Evolutionary conservation across 1,140 invertebrate species (phyloP), one percentile per base, ranked within the genome.

Genomic region (Goniozus legneri): DNA sequence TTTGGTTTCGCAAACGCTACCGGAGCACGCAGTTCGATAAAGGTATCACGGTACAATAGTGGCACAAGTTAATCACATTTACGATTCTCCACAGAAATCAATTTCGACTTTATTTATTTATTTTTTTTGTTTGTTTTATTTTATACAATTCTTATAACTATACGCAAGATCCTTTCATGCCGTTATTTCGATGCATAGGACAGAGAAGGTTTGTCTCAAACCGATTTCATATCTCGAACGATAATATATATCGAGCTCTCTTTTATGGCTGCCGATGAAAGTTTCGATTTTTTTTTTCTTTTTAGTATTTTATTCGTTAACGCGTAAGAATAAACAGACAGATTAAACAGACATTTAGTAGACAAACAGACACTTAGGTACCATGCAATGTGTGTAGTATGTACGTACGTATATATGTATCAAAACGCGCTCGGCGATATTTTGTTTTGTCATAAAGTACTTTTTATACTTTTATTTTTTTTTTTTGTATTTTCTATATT

Each of bases 41-140:
- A 55, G 47, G 43, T 54, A 38, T 54, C 54, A 53, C 49, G 55
- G 47, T 56, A 64, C 58, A 60, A n/a, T n/a, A 60, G 54, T 67
- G 62, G 65, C 65, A 67, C 65, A 63, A 59, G 56, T 64, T 60
- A 65, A 67, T 67, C 65, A 67, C 65, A 67, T n/a, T n/a, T n/a
- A 51, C 36, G 61, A 54, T 60, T 54, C 56, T 56, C 55, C 34
- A 22, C 31, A 51, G 44, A 54, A 52, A 43, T 38, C 44, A 39
- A 27, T 52, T 41, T 44, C 39, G 24, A 35, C 42, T 39, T 35
- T 24, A 31, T 22, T 44, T 38, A n/a, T 33, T 15, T 39, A 36
- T 41, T 13, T 22, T 33, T 46, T 50, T 44, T 46, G 6, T 45
- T 42, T 36, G 18, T 42, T 21, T 40, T 20, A 22, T 32, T 33